Base-by-base conservation (phyloP, 2,888 invertebrate genomes). In the Brachyopa scutellaris region DNA sequence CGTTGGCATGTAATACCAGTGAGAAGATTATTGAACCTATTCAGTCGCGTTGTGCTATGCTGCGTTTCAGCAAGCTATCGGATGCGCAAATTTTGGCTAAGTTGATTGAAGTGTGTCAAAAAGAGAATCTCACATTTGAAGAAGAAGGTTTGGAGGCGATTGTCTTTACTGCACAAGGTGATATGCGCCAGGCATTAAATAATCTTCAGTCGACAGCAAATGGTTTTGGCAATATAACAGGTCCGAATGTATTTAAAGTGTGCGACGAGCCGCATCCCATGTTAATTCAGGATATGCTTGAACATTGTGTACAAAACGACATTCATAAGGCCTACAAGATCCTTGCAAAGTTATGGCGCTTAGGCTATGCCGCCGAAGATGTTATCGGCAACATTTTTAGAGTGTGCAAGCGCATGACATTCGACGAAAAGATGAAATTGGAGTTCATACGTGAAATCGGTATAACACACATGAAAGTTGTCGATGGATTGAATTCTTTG, bases 1-100 rank as follows among this genome's bases (percentile, higher is more conserved):
- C 99, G 0, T 92, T 99, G 4, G 99, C 99, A 13, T 99, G 99
- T 88, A 99, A 99, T 91, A 97, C 97, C 86, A 98, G 98, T 73
- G 99, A 99, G 89, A 99, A 99, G 92, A 98, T 99, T 72, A 99
- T 99, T 84, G 99, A 99, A 90, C 97, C 99, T 0, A 99, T 99
- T 85, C 99, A 99, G 90, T 99, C 99, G 0, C 94, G 99, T 26
- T 99, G 99, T 91, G 99, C 99, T 0, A 96, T 99, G 91, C 91
- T 99, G 61, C 93, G 99, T 2, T 99, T 97, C 90, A 95, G 96
- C 0, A 95, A 95, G 87, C 92, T 99, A 9, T 93, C 95, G 0
- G 99, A 99, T 91, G 95, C 96, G 0, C 97, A 99, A 91, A 92
- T 99, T 84, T 91, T 99, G 57, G 95, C 95, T 0, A 96, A 97